These are phyloP conservation scores for Eupithecia tripunctaria DNA, from an alignment of 2,888 invertebrate species.

Conservation along the genomic window DNA sequence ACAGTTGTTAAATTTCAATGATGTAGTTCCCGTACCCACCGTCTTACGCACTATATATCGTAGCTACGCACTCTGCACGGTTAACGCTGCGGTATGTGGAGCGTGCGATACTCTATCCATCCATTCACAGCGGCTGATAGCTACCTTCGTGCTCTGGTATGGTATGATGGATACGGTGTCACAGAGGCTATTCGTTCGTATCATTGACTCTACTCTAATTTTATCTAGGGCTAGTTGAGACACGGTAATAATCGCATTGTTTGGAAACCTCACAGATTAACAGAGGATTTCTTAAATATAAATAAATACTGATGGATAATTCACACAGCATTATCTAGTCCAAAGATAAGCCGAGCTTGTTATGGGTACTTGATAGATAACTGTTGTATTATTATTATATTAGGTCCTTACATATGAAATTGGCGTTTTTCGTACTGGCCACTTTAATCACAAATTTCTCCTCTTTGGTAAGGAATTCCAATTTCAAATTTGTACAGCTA, in stretches of 20 bases:
- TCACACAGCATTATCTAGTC: too few relatives aligned
- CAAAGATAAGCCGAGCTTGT: too few relatives aligned
- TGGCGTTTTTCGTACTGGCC: too few relatives aligned
- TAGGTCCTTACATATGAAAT: too few relatives aligned
- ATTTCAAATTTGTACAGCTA: too few relatives aligned
- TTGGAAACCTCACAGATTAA: not conserved
- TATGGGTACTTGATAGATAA: too few relatives aligned
- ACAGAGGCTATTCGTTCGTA: conserved; percentile 13
- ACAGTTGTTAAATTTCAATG: too few relatives aligned
- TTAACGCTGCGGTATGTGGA: conserved; percentile 51
- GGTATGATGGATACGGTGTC: conserved; percentile 18
- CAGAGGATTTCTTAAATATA: not conserved
- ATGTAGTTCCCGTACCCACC: not conserved
- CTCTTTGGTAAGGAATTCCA: too few relatives aligned
- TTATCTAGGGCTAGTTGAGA: not conserved
- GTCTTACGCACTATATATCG: conserved; percentile 4
- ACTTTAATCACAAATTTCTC: too few relatives aligned
- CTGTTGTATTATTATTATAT: too few relatives aligned
- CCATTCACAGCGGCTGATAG: conserved; percentile 48
- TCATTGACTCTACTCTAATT: conserved; percentile 8
- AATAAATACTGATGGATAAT: too few relatives aligned
- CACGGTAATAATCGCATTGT: not conserved
- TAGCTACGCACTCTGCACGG: conserved; percentile 25
- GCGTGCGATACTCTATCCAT: conserved; percentile 60
- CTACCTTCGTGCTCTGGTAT: conserved; percentile 11